Evolutionary conservation across 2,113 vertebrate species (phyloP), one percentile per base, ranked within the genome.

Genomic region (Columba livia): DNA sequence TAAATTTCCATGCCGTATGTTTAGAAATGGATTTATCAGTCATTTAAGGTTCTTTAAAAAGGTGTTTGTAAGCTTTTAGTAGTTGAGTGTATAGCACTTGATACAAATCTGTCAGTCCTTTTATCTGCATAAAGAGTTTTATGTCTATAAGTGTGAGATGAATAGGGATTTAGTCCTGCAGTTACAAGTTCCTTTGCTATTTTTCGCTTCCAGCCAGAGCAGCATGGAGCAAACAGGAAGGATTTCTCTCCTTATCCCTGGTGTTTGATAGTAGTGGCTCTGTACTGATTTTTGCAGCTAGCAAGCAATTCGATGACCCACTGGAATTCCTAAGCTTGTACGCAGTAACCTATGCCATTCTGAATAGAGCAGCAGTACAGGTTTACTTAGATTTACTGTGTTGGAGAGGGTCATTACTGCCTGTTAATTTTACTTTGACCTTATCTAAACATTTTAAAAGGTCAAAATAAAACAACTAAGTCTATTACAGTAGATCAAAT

Each of bases 401-500:
- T 61, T 48, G 47, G 18, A 83, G 56, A 62, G 42, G 15, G 54
- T 83, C 40, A 75, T 85, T 77, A 44, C 10, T 85, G 44, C 50
- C 50, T 92, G 71, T 73, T 92, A 92, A 88, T 88, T 90, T 95
- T 93, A 50, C 19, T 85, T 88, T 77, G 74, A 79, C 47, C 54
- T 85, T 77, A 61, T 29, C 25, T 62, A 71, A 88, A 56, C 9
- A 32, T 88, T 93, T 73, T 58, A 17, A 86, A 85, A 77, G 25
- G 19, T 83, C 36, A 66, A 77, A 90, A 72, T 61, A 44, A 67
- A 81, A 2, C 4, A 57, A 17, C 3, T 10, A 61, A 50, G 1
- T 61, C 32, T 65, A 5, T 65, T 86, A 24, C 24, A 79, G 66
- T n/a, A 79, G 81, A n/a, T 25, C 6, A 84, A 40, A 58, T 58